Evolutionary conservation across 2,113 vertebrate species (phyloP), one percentile per base, ranked within the genome.

Genomic region (Microcebus lehilahytsara): DNA sequence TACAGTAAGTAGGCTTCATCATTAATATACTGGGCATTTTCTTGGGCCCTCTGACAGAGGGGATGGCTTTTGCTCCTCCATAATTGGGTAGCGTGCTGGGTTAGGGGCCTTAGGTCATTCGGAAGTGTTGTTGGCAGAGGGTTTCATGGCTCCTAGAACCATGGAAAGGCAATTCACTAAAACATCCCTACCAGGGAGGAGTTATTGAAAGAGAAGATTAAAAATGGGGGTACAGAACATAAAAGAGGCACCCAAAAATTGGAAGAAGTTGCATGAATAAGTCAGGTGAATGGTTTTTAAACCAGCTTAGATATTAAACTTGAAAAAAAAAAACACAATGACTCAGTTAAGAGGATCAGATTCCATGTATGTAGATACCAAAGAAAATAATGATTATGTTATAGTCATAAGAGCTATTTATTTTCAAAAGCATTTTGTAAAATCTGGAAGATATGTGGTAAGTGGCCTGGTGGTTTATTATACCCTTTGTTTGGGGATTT

Each of bases 401-500:
- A 42, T 16, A 78, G 89, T 89, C 53, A 27, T 56, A 69, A 79
- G 23, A 84, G 19, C 8, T 85, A 66, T 30, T 92, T 92, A 53
- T 6, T 94, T 71, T 91, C 37, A 71, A 91, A 93, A 79, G 3
- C 10, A 78, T 77, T 96, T 87, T 88, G 3, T 40, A 88, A 88
- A 94, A 80, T 74, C 71, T 87, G 30, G 66, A 91, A 95, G 30
- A 32, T 67, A 46, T 9, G 13, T 30, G 34, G 19, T 87, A 83
- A 93, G 27, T 27, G 13, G 32, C 7, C 22, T 53, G 9, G 9
- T 85, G 17, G 25, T 85, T 92, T 92, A 13, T 60, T 79, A 37
- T 25, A 32, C 53, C 6, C 51, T 96, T 79, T 85, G 19, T 37
- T 74, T 92, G 75, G 95, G 94, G 51, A 53, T 34, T 94, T 97